phyloP scores from a whole-genome alignment of 2,113 vertebrate genomes.

The Aldabrachelys gigantea region DNA sequence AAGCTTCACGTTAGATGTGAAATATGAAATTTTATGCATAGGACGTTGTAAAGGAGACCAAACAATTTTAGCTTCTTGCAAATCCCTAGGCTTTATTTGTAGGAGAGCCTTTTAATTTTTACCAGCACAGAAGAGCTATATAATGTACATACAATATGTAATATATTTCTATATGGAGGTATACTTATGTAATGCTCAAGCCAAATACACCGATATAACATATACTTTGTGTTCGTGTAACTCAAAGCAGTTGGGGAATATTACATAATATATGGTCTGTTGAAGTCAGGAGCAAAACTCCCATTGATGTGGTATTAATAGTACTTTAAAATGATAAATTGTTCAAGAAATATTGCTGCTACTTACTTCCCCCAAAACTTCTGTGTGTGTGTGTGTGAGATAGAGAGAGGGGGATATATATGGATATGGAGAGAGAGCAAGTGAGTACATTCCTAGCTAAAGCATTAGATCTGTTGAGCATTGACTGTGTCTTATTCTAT shows the following conservation, averaged over 20 bases:
- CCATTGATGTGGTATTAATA: background rate
- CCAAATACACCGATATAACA: background rate
- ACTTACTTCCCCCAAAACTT: accelerated
- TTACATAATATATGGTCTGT: background rate
- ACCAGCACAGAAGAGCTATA: conserved; percentile 1
- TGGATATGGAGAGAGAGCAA: background rate
- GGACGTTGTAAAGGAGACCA: conserved; percentile 47
- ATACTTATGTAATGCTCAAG: background rate
- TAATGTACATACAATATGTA: accelerated
- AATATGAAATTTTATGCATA: conserved; percentile 47
- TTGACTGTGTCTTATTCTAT: background rate
- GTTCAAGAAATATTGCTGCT: background rate
- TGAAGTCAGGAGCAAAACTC: background rate
- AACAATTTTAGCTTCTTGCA: conserved; percentile 64
- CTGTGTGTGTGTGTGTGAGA: too few relatives aligned
- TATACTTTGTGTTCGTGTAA: background rate
- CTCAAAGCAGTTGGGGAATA: background rate
- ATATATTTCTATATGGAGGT: background rate
- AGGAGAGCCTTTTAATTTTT: conserved; percentile 66
- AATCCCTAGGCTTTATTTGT: conserved; percentile 59
- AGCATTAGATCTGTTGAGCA: background rate
- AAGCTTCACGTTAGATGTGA: conserved; percentile 38
- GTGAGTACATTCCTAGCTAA: background rate
- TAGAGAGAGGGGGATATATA: background rate
- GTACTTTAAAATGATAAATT: background rate